A percentile compares a stretch with the other conserved stretches of the same genome.
These are phyloP conservation scores for Montipora capitata DNA, from an alignment of 92 coral and sea anemone genomes.

Conservation along the genomic window DNA sequence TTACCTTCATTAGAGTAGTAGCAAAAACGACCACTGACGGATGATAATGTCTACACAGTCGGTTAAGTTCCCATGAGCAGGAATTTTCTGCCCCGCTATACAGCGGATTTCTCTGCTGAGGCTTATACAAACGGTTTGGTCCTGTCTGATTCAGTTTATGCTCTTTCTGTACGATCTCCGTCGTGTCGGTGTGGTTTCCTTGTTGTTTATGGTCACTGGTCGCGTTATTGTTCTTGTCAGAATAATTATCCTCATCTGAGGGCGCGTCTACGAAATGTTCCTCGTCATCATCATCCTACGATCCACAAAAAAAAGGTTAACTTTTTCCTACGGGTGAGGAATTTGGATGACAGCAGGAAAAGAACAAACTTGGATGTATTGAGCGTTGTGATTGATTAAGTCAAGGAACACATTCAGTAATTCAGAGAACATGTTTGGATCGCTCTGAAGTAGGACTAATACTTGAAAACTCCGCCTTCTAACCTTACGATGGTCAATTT, in stretches of 20 bases:
- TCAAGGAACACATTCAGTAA: too few species aligned
- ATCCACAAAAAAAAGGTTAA: background rate
- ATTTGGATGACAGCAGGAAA: too few species aligned
- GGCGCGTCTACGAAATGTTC: conserved; percentile 90
- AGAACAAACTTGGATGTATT: too few species aligned
- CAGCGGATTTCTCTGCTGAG: conserved; percentile 86
- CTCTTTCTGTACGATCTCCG: conserved; percentile 24
- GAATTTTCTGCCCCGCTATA: conserved; percentile 92
- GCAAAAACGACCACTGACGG: conserved; percentile 96
- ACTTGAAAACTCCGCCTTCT: too few species aligned
- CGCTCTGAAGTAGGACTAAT: too few species aligned
- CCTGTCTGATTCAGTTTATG: conserved; percentile 7
- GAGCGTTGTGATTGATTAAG: too few species aligned
- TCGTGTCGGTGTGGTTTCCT: background rate
- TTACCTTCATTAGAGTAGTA: conserved; percentile 79
- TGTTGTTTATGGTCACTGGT: background rate
- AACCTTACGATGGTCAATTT: too few species aligned
- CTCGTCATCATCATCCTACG: conserved; percentile 94
- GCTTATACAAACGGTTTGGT: conserved; percentile 54
- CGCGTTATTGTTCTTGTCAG: conserved; percentile 3
- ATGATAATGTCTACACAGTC: conserved; percentile 89
- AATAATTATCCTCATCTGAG: conserved; percentile 34
- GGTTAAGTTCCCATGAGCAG: conserved; percentile 92
- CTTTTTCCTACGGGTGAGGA: too few species aligned
- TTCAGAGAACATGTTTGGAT: too few species aligned